These are phyloP conservation scores for Borostomias antarcticus DNA, from an alignment of 2,797 vertebrate species.

Conservation along the genomic window DNA sequence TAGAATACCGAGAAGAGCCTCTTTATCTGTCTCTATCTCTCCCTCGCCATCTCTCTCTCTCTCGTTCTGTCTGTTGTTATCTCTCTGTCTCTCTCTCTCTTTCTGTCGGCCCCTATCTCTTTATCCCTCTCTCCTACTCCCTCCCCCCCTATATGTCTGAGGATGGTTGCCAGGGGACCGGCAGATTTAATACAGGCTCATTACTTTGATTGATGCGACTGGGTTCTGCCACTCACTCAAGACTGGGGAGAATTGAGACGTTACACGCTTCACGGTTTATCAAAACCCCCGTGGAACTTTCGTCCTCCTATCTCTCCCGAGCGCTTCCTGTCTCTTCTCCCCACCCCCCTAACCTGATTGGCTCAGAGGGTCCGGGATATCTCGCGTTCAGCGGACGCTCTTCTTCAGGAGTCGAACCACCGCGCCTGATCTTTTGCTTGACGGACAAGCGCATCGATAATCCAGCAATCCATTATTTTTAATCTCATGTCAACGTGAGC, in stretches of 20 bases:
- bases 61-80: neutral
- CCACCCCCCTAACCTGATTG: slow-evolving; percentile 62
- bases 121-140: slow-evolving; percentile 1
- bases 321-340: slow-evolving; percentile 42
- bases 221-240: slow-evolving; percentile 52
- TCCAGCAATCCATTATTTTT: neutral
- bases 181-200: slow-evolving; percentile 59
- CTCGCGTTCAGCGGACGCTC: too few species aligned
- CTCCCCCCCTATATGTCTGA: slow-evolving; percentile 30
- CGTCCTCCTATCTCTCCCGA: slow-evolving; percentile 53
- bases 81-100: neutral
- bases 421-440: slow-evolving; percentile 49
- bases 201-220: slow-evolving; percentile 65
- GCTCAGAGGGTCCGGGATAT: slow-evolving; percentile 56
- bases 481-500: neutral
- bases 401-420: too few species aligned
- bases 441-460: slow-evolving; percentile 44
- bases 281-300: slow-evolving; percentile 62
- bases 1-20: slow-evolving; percentile 8
- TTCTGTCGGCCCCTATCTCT: neutral
- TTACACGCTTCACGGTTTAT: slow-evolving; percentile 58
- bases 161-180: slow-evolving; percentile 47
- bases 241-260: slow-evolving; percentile 48
- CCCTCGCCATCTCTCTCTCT: slow-evolving; percentile 9
- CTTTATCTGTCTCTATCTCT: neutral